These are phyloP conservation scores for Brachyistius frenatus DNA, from an alignment of 2,113 vertebrate species.

Conservation along the genomic window DNA sequence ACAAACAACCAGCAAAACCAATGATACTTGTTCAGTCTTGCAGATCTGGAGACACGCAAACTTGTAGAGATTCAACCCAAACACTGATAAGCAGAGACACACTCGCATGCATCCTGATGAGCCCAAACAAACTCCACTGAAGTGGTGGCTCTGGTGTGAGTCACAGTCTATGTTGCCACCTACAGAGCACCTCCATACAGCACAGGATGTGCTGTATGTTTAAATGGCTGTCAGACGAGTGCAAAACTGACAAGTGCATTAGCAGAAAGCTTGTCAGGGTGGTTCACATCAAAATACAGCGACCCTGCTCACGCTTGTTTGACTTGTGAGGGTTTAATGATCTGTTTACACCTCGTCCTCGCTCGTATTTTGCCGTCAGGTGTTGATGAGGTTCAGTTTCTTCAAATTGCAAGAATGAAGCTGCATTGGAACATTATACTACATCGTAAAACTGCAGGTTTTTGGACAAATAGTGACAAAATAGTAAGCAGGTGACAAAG, in stretches of 20 bases:
- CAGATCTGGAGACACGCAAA: background rate
- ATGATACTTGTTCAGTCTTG: background rate
- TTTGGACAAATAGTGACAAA: no score
- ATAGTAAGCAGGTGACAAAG: no score
- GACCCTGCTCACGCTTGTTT: background rate
- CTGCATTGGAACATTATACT: no score
- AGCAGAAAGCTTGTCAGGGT: slow-evolving; percentile 15
- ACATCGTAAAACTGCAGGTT: no score
- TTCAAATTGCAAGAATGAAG: no score
- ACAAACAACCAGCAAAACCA: background rate
- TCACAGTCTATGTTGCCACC: slow-evolving; percentile 73
- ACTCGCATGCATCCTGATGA: background rate
- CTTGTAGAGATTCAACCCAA: background rate
- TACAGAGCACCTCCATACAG: slow-evolving; percentile 64
- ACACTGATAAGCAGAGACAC: background rate
- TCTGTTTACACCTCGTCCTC: background rate
- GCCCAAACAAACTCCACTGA: background rate
- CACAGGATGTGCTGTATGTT: slow-evolving; percentile 30
- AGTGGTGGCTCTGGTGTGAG: slow-evolving; percentile 5
- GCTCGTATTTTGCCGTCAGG: background rate
- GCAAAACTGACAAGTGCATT: background rate
- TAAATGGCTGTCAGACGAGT: slow-evolving; percentile 7
- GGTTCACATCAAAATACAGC: background rate
- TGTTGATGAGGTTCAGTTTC: no score
- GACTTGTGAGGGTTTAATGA: background rate